Conservation (phyloP, 2,113 vertebrate genomes). For the Ceyx cyanopectus region DNA sequence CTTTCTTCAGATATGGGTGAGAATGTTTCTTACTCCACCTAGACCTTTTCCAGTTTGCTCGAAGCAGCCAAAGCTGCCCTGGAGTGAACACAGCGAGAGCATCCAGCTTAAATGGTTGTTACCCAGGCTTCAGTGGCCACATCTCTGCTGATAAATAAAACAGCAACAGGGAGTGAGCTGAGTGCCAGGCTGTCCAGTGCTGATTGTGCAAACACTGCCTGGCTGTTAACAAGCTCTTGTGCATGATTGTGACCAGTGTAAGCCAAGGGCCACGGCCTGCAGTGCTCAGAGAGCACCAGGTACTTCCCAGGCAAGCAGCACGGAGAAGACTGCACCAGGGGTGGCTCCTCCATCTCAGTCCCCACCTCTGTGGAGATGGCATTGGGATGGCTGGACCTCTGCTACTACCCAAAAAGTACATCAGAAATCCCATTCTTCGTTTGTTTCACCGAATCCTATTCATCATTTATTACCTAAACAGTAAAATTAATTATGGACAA, state of each 20-base stretch:
- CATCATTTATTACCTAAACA: neutral
- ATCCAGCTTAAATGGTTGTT: neutral
- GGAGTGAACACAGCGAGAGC: neutral
- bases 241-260: neutral
- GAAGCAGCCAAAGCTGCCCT: constrained; percentile 3
- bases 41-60: neutral
- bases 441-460: neutral
- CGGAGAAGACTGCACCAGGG: neutral
- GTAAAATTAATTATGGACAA: neutral
- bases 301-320: neutral
- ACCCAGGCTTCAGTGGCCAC: neutral
- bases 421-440: neutral
- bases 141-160: constrained; percentile 15
- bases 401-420: neutral
- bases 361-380: neutral
- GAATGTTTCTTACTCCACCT: neutral
- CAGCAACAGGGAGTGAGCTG: neutral
- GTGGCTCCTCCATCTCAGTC: neutral
- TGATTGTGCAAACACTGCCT: neutral
- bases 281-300: neutral
- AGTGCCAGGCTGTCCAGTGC: neutral
- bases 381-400: too few relatives aligned
- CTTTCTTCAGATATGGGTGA: neutral
- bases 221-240: neutral
- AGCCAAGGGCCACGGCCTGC: neutral